phyloP scores from a whole-genome alignment of 2,888 invertebrate genomes.

The Pardosa pseudoannulata region DNA sequence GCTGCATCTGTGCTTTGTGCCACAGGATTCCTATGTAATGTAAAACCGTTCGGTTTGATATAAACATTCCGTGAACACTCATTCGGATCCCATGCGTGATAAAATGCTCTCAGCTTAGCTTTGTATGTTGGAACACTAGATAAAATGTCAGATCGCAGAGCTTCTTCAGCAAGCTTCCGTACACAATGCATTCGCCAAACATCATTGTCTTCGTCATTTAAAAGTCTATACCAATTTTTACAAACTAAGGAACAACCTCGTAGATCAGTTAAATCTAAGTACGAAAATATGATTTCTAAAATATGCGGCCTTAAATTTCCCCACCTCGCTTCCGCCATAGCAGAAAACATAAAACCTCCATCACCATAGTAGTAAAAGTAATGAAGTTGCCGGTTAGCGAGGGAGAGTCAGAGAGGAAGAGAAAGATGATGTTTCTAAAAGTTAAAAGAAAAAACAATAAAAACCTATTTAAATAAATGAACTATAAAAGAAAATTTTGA shows the following conservation, averaged over 20 bases:
- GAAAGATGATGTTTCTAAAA: too few species aligned
- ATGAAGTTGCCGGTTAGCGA: background rate
- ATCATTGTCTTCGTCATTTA: slow-evolving; percentile 95
- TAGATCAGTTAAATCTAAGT: slow-evolving; percentile 90
- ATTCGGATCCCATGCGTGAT: slow-evolving; percentile 97
- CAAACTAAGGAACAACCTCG: slow-evolving; percentile 94
- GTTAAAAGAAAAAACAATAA: too few species aligned
- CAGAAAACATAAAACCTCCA: slow-evolving; percentile 64
- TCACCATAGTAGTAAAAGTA: slow-evolving; percentile 34
- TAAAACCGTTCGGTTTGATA: slow-evolving; percentile 97
- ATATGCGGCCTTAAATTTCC: slow-evolving; percentile 84
- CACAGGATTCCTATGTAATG: slow-evolving; percentile 97
- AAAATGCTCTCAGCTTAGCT: slow-evolving; percentile 93
- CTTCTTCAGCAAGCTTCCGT: slow-evolving; percentile 89
- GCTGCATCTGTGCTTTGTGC: slow-evolving; percentile 97
- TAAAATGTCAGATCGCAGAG: slow-evolving; percentile 92
- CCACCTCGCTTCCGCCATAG: slow-evolving; percentile 74
- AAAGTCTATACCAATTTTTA: slow-evolving; percentile 92
- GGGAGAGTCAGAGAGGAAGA: too few species aligned
- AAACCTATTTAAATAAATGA: too few species aligned
- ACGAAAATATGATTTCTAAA: slow-evolving; percentile 93
- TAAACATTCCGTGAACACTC: slow-evolving; percentile 98
- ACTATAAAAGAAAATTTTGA: too few species aligned
- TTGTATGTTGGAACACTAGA: slow-evolving; percentile 92
- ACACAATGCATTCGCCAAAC: slow-evolving; percentile 95